Evolutionary conservation across 1,140 invertebrate species (phyloP).

Genomic region (Ganaspis sp.): DNA sequence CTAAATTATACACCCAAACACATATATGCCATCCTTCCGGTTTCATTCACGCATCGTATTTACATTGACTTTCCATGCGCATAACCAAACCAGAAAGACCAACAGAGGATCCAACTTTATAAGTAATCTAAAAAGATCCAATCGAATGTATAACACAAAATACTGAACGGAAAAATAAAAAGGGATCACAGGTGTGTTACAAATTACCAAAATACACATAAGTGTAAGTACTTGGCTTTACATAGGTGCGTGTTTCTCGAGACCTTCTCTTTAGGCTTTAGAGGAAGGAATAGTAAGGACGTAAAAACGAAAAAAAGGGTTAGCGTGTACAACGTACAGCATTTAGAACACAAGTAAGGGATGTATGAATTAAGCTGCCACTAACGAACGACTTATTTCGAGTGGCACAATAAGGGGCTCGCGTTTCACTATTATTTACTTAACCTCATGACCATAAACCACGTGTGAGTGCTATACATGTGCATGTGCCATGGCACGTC

Average conservation of each 20-base stretch:
- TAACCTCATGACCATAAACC: slow-evolving; percentile 63
- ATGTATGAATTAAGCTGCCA: slow-evolving; percentile 60
- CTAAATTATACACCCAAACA: no score
- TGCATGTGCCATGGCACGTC: slow-evolving; percentile 42
- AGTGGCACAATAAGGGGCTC: slow-evolving; percentile 66
- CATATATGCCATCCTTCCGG: no score
- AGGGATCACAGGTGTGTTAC: neutral
- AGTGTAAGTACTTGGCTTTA: slow-evolving; percentile 10
- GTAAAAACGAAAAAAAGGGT: slow-evolving; percentile 45
- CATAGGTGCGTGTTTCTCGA: neutral
- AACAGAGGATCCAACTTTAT: no score
- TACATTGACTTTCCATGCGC: no score
- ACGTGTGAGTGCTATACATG: slow-evolving; percentile 56
- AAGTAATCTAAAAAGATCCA: no score
- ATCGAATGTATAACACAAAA: no score
- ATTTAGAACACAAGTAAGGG: slow-evolving; percentile 42
- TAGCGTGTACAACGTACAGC: slow-evolving; percentile 40
- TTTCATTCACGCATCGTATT: no score
- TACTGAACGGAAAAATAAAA: neutral
- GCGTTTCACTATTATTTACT: slow-evolving; percentile 68
- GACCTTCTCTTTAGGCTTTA: slow-evolving; percentile 14
- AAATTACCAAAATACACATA: slow-evolving; percentile 18
- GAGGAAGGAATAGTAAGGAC: slow-evolving; percentile 40
- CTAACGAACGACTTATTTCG: slow-evolving; percentile 65
- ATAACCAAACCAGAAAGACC: no score